Conservation (phyloP, 2,113 vertebrate genomes). For the Rhodinocichla rosea region DNA sequence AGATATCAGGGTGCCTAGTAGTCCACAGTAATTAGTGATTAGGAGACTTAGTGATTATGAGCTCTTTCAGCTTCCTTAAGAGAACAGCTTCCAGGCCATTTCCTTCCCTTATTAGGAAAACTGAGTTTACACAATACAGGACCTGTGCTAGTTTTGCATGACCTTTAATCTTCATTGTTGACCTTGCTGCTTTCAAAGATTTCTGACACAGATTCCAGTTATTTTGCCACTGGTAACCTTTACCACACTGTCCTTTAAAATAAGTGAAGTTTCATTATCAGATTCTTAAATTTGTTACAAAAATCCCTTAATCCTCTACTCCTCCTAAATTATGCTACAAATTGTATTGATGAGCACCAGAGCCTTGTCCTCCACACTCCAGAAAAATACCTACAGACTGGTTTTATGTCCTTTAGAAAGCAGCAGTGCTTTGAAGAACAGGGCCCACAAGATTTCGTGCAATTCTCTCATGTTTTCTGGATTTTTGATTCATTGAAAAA, state of each 20-base stretch:
- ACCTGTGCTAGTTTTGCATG: neutral
- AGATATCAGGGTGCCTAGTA: neutral
- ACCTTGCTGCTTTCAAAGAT: neutral
- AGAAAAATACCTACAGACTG: neutral
- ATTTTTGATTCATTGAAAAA: neutral
- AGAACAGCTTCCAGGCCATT: conserved; percentile 4
- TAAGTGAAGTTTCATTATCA: neutral
- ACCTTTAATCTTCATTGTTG: neutral
- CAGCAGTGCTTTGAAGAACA: neutral
- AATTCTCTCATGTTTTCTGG: neutral
- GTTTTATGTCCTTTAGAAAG: neutral
- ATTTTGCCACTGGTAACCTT: neutral
- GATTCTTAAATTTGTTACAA: neutral
- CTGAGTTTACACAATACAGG: neutral
- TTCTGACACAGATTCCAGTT: neutral
- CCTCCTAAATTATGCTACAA: neutral
- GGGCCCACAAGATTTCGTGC: neutral
- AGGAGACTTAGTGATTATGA: conserved; percentile 10
- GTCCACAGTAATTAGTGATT: neutral
- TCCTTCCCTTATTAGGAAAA: conserved; percentile 18
- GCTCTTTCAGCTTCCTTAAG: neutral
- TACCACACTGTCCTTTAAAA: neutral
- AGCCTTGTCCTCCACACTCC: neutral
- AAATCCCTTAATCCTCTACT: neutral
- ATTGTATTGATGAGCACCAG: neutral